A percentile compares a stretch with the other conserved stretches of the same genome.
Conservation (phyloP, 2,888 invertebrate species). For the Spodoptera littoralis region DNA sequence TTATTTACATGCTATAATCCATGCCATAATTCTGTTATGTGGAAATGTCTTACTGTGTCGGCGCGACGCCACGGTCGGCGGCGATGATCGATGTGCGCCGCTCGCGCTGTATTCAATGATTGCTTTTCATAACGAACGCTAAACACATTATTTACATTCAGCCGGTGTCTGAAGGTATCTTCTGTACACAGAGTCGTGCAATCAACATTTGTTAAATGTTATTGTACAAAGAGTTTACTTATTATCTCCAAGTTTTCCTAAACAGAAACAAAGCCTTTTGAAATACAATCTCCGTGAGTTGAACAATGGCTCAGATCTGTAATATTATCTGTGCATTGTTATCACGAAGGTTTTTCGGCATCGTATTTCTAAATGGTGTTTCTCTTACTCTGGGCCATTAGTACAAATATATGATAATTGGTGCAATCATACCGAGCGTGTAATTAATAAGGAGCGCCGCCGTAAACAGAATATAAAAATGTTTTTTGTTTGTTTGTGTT, state of each 20-base stretch:
- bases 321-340: slow-evolving; percentile 16
- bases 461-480: slow-evolving; percentile 33
- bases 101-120: slow-evolving; percentile 46
- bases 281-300: slow-evolving; percentile 25
- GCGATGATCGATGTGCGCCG: slow-evolving; percentile 64
- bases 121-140: slow-evolving; percentile 40
- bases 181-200: slow-evolving; percentile 17
- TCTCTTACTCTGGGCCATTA: slow-evolving; percentile 33
- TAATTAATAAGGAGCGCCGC: slow-evolving; percentile 35
- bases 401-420: slow-evolving; percentile 42
- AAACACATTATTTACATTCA: slow-evolving; percentile 42
- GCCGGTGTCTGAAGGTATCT: slow-evolving; percentile 12
- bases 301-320: slow-evolving; percentile 6
- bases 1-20: slow-evolving; percentile 81
- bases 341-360: slow-evolving; percentile 16
- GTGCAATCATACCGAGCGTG: slow-evolving; percentile 27
- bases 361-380: slow-evolving; percentile 18
- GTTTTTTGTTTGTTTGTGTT: slow-evolving; percentile 27
- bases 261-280: slow-evolving; percentile 21
- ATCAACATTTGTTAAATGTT: slow-evolving; percentile 32
- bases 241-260: slow-evolving; percentile 27
- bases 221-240: slow-evolving; percentile 29
- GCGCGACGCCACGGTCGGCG: slow-evolving; percentile 39
- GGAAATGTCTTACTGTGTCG: slow-evolving; percentile 72
- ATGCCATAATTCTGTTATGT: slow-evolving; percentile 74